Conservation (phyloP, 1,140 invertebrate species). For the Drosophila ogumai region DNA sequence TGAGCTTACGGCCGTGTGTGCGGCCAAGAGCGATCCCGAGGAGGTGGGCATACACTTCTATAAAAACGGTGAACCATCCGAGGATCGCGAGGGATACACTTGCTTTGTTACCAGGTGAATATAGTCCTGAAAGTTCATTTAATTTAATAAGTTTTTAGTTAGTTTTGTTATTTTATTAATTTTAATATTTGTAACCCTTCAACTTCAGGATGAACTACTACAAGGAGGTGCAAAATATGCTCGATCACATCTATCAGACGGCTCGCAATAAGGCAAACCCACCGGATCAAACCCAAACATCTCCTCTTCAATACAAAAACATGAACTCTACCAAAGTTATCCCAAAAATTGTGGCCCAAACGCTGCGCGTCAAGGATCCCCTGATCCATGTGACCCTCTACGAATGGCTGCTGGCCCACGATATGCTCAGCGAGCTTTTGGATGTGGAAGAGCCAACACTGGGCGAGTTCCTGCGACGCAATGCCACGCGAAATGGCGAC, state of each 20-base stretch:
- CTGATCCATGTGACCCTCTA: conserved; percentile 96
- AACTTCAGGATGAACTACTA: conserved; percentile 92
- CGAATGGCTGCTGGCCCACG: conserved; percentile 94
- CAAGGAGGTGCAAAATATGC: conserved; percentile 92
- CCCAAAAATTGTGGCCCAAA: conserved; percentile 85
- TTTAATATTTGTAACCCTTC: not conserved
- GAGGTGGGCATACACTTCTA: conserved; percentile 95
- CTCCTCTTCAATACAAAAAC: not conserved
- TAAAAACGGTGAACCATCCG: conserved; percentile 91
- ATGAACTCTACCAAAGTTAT: conserved; percentile 33
- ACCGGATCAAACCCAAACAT: conserved; percentile 25
- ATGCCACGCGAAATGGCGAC: conserved; percentile 85
- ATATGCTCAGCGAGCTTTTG: conserved; percentile 90
- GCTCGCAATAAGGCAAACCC: conserved; percentile 65
- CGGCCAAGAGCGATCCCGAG: conserved; percentile 94
- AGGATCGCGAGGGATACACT: conserved; percentile 91
- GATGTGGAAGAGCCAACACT: conserved; percentile 92
- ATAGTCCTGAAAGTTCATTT: not conserved
- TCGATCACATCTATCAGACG: conserved; percentile 91
- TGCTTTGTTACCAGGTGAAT: conserved; percentile 86
- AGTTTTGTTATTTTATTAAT: not conserved
- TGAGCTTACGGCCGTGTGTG: conserved; percentile 93
- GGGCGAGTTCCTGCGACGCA: conserved; percentile 91
- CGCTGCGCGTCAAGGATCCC: conserved; percentile 90
- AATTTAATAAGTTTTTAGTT: not conserved